Base-by-base conservation (phyloP, 2,888 invertebrate genomes). In the Mesochorus sp. region DNA sequence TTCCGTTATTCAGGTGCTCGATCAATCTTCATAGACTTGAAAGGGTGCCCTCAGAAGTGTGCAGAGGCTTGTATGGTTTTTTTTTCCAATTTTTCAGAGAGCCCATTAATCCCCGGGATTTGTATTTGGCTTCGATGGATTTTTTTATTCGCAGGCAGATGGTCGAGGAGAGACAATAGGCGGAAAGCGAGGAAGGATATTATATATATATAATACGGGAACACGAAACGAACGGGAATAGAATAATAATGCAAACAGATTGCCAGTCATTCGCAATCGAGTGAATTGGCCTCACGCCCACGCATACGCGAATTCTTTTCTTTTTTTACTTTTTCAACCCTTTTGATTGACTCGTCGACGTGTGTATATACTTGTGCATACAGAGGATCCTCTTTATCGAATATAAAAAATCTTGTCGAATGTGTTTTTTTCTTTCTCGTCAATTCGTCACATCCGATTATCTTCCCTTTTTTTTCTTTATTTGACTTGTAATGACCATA, bases 181-280 rank as follows among this genome's bases (percentile, higher is more conserved):
- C 66, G 66, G 62, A 76, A 76, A 62, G 49, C 51, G 57, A 64
- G 53, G 61, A 66, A 59, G 44, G 21, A 47, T 47, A 34, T n/a
- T 34, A 10, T 39, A 39, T 39, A 39, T 21, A 14, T 37, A 10
- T 12, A 10, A 21, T 42, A 37, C 19, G 28, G 53, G 31, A 6
- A 14, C 19, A 19, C 12, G 31, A 12, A 39, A 28, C 59, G 34
- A 21, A 66, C 71, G 66, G 28, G 66, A 72, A 76, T 76, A 59
- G 61, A 76, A 76, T 76, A 76, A 76, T 76, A 76, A 76, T 76
- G 66, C 42, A 53, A 61, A 55, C 47, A 61, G 61, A 76, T 72
- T 76, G 72, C 28, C 34, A 51, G 61, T 44, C 42, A 21, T 42
- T 72, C 53, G 39, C 34, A 57, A 72, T 59, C 71, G 71, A 61